A percentile compares a stretch with the other conserved stretches of the same genome.
These are phyloP conservation scores for Nomada hirtipes DNA, from an alignment of 2,888 invertebrate species.

Conservation along the genomic window DNA sequence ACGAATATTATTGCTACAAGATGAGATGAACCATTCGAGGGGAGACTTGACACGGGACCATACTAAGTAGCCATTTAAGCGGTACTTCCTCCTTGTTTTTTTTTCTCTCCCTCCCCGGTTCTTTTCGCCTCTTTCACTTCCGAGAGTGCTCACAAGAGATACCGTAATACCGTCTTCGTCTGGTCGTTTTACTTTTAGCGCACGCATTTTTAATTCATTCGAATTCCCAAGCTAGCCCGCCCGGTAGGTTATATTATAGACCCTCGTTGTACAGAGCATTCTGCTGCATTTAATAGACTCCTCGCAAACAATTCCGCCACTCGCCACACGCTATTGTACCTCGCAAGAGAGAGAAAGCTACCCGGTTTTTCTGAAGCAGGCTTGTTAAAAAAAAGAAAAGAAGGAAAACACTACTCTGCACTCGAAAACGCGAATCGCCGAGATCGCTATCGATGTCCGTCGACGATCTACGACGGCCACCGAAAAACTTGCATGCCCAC, in stretches of 20 bases:
- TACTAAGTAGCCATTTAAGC: slow-evolving; percentile 81
- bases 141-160: slow-evolving; percentile 40
- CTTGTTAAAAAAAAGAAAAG: slow-evolving; percentile 27
- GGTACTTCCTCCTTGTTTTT: slow-evolving; percentile 53
- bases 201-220: slow-evolving; percentile 70
- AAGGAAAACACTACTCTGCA: slow-evolving; percentile 6
- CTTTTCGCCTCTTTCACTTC: slow-evolving; percentile 35
- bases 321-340: slow-evolving; percentile 67
- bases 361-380: slow-evolving; percentile 49
- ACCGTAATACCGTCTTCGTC: slow-evolving; percentile 49
- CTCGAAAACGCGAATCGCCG: slow-evolving; percentile 40
- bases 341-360: slow-evolving; percentile 38
- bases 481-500: not conserved
- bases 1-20: slow-evolving; percentile 70
- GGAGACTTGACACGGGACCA: slow-evolving; percentile 74
- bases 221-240: slow-evolving; percentile 70
- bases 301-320: slow-evolving; percentile 68
- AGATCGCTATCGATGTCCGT: slow-evolving; percentile 51
- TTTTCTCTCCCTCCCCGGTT: slow-evolving; percentile 15
- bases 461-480: slow-evolving; percentile 30
- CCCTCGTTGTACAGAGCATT: slow-evolving; percentile 65
- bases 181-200: slow-evolving; percentile 51
- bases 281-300: slow-evolving; percentile 73
- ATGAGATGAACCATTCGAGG: slow-evolving; percentile 55
- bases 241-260: slow-evolving; percentile 58